A percentile compares a stretch with the other conserved stretches of the same genome.
Conservation (phyloP, 2,113 vertebrate species). For the Vireo altiloquus region DNA sequence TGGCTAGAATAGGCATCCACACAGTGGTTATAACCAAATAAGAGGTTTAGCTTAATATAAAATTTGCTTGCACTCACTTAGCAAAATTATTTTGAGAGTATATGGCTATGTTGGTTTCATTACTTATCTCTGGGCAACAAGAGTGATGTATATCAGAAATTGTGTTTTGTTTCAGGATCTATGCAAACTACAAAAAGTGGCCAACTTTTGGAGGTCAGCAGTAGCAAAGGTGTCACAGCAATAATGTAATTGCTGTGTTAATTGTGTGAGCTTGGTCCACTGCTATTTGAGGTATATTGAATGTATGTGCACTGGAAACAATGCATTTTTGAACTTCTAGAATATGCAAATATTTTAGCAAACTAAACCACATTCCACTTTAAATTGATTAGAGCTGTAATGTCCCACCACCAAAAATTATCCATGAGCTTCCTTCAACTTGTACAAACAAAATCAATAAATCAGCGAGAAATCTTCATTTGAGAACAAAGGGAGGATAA, state of each 20-base stretch:
- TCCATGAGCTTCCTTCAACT: not conserved
- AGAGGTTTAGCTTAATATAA: not conserved
- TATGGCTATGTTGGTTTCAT: not conserved
- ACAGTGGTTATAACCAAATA: not conserved
- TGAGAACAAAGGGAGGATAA: not conserved
- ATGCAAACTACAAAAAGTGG: not conserved
- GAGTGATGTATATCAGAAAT: not conserved
- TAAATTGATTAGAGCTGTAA: not conserved
- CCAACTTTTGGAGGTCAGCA: not conserved
- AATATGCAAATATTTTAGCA: not conserved
- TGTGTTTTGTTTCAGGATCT: not conserved
- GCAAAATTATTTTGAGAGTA: not conserved
- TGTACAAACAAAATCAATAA: not conserved
- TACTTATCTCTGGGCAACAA: not conserved
- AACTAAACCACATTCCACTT: not conserved
- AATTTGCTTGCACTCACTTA: not conserved
- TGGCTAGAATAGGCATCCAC: not conserved
- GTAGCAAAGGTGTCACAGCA: not conserved
- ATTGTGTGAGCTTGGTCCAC: not conserved
- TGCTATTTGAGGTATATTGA: not conserved
- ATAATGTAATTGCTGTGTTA: not conserved
- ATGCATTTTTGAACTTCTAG: not conserved
- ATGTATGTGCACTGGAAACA: not conserved
- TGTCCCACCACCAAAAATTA: not conserved
- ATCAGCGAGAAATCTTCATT: not conserved